A percentile compares a stretch with the other conserved stretches of the same genome.
These are phyloP conservation scores for Acheta domesticus DNA, from an alignment of 2,888 invertebrate genomes.

Conservation along the genomic window DNA sequence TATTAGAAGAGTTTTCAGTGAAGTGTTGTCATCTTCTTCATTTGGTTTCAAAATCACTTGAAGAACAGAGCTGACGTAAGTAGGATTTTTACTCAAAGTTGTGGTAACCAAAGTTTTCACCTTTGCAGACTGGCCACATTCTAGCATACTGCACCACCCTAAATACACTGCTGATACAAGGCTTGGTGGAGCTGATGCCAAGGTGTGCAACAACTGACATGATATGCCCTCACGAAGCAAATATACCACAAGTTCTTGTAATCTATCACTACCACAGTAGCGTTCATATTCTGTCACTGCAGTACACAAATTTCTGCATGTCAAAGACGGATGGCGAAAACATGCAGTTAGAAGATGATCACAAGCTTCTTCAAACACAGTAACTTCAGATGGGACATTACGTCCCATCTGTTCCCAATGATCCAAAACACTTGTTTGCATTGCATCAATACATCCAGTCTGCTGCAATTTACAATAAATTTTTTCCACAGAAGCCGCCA, in stretches of 20 bases:
- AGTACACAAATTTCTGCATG: constrained; percentile 46
- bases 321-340: constrained; percentile 45
- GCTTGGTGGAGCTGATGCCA: background rate
- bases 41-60: constrained; percentile 34
- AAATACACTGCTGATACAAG: background rate
- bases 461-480: constrained; percentile 49
- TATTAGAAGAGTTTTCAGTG: constrained; percentile 43
- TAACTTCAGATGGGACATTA: constrained; percentile 41
- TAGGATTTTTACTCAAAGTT: background rate
- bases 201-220: background rate
- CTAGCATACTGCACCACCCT: background rate
- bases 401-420: constrained; percentile 45
- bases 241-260: constrained; percentile 47
- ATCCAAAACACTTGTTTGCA: constrained; percentile 50
- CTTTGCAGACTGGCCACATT: background rate
- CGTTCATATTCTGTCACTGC: constrained; percentile 50
- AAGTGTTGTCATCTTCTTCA: constrained; percentile 36
- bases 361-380: constrained; percentile 47
- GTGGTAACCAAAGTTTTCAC: background rate
- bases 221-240: constrained; percentile 18
- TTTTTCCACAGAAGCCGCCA: constrained; percentile 56
- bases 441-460: constrained; percentile 46
- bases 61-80: background rate
- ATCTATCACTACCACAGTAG: constrained; percentile 47
- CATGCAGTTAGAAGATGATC: constrained; percentile 51